phyloP scores from a whole-genome alignment of 2,888 invertebrate genomes.

The Orchesella flavescens region DNA sequence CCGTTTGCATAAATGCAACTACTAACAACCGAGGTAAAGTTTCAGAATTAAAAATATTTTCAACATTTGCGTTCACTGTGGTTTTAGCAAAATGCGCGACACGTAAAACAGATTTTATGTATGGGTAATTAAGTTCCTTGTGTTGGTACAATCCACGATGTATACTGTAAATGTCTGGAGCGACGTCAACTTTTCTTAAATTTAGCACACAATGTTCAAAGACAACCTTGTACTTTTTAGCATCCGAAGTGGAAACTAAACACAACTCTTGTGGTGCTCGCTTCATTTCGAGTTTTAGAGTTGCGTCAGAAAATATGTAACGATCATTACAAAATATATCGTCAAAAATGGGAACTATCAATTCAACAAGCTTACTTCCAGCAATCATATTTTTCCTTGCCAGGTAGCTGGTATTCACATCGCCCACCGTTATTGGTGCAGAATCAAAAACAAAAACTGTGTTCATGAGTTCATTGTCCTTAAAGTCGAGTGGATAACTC shows the following conservation, averaged over 20 bases:
- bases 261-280: neutral
- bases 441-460: neutral
- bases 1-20: neutral
- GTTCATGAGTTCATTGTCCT: constrained; percentile 17
- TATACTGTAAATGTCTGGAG: neutral
- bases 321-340: constrained; percentile 3
- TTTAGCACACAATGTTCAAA: constrained; percentile 22
- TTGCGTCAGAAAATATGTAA: neutral
- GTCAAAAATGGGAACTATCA: neutral
- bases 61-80: neutral
- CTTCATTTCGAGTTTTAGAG: constrained; percentile 1
- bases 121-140: neutral
- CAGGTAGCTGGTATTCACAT: neutral
- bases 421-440: neutral
- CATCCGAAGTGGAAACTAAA: neutral
- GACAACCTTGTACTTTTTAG: neutral
- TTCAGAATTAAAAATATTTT: constrained; percentile 25
- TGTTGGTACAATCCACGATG: constrained; percentile 4
- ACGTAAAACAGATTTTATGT: constrained; percentile 4
- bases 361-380: constrained; percentile 12
- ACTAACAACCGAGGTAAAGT: neutral
- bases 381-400: neutral
- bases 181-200: constrained; percentile 3
- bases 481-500: neutral
- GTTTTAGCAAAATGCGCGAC: neutral